phyloP scores from a whole-genome alignment of 2,888 invertebrate genomes.

The Sesamia inferens region DNA sequence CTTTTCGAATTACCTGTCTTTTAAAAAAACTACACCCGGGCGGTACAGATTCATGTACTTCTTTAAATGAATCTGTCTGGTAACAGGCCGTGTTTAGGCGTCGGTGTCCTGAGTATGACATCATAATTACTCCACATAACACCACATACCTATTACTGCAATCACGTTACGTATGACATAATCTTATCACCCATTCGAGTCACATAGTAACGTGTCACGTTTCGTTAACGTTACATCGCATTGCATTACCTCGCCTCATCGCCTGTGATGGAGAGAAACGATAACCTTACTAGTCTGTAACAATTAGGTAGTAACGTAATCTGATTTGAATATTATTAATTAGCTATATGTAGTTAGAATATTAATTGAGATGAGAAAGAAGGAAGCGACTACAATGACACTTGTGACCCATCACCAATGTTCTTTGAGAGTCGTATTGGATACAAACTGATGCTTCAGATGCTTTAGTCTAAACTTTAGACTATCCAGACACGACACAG shows the following conservation, averaged over 20 bases:
- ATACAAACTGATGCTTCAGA: background rate
- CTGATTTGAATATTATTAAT: constrained; percentile 54
- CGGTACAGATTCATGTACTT: too few relatives aligned
- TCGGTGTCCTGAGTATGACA: background rate
- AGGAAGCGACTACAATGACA: background rate
- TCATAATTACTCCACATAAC: background rate
- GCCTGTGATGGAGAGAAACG: constrained; percentile 71
- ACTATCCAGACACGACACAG: background rate
- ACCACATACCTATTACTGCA: background rate
- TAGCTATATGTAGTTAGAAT: constrained; percentile 29
- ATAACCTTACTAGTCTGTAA: constrained; percentile 51
- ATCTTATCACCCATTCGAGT: constrained; percentile 36
- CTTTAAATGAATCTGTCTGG: too few relatives aligned
- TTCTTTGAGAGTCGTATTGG: background rate
- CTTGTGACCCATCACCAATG: background rate
- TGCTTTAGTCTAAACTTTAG: background rate
- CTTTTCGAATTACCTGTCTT: background rate
- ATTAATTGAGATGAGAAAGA: constrained; percentile 19
- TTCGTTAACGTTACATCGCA: constrained; percentile 61
- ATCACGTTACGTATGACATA: constrained; percentile 15
- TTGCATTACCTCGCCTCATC: constrained; percentile 54
- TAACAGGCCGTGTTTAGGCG: too few relatives aligned
- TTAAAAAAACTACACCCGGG: background rate
- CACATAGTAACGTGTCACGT: constrained; percentile 38
- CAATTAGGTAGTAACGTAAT: constrained; percentile 36